phyloP scores from a whole-genome alignment of 2,113 vertebrate species.

The Vulpes ferrilata region DNA sequence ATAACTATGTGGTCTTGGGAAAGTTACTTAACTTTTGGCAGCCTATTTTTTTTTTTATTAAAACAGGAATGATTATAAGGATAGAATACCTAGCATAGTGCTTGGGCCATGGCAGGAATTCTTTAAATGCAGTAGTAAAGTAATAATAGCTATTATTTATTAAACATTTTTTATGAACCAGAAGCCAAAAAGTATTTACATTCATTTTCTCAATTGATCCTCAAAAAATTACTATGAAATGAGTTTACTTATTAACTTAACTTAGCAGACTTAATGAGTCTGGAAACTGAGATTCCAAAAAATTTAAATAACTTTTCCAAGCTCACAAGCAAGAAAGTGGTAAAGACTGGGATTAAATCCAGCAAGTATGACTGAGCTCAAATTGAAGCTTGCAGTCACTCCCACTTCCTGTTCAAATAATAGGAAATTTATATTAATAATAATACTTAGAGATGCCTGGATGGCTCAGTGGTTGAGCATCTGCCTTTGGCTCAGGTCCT shows the following conservation, averaged over 20 bases:
- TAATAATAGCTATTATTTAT: not conserved
- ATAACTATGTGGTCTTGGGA: not conserved
- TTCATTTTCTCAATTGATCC: not conserved
- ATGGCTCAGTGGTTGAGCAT: no score
- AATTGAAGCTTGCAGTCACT: not conserved
- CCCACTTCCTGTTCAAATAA: not conserved
- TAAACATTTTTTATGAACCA: conserved; percentile 1
- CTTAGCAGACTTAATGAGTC: not conserved
- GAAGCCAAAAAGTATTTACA: not conserved
- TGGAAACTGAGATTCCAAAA: not conserved
- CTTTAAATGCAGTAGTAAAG: not conserved
- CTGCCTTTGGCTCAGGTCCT: no score
- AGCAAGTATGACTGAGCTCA: not conserved
- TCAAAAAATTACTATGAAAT: not conserved
- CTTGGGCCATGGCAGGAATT: not conserved
- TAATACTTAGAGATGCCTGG: no score
- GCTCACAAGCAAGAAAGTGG: not conserved
- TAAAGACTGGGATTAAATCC: not conserved
- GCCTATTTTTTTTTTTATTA: not conserved
- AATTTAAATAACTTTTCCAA: conserved; percentile 20
- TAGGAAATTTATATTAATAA: not conserved
- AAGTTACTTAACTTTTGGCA: conserved; percentile 36
- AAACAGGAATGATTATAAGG: not conserved
- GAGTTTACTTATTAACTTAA: not conserved
- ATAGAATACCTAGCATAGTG: not conserved